These are phyloP conservation scores for Quadroppia sp. DNA, from an alignment of 2,888 invertebrate genomes.

Conservation along the genomic window DNA sequence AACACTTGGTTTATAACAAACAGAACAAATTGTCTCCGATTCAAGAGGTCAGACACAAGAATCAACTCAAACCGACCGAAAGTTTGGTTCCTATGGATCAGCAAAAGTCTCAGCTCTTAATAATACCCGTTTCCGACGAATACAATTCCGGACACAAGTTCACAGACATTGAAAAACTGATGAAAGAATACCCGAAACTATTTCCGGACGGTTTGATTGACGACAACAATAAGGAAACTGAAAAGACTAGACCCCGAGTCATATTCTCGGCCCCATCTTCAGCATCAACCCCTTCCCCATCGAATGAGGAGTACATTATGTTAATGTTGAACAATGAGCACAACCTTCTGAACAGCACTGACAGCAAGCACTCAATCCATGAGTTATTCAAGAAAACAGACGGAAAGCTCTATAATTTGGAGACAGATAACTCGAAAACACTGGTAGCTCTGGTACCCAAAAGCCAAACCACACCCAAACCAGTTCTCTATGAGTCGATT, in stretches of 20 bases:
- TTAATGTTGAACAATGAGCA: slow-evolving; percentile 37
- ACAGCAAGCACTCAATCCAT: background rate
- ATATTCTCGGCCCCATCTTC: slow-evolving; percentile 3
- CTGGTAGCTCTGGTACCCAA: slow-evolving; percentile 35
- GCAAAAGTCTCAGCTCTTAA: slow-evolving; percentile 35
- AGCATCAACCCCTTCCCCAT: background rate
- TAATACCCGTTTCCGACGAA: slow-evolving; percentile 39
- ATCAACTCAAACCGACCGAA: background rate
- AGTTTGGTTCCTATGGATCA: background rate
- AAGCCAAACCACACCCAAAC: slow-evolving; percentile 1
- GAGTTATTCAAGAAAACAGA: slow-evolving; percentile 28
- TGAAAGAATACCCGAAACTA: slow-evolving; percentile 35
- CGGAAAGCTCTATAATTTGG: slow-evolving; percentile 37
- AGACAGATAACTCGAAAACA: slow-evolving; percentile 27
- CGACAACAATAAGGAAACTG: background rate
- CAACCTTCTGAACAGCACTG: background rate
- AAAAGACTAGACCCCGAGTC: slow-evolving; percentile 2
- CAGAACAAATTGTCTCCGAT: background rate
- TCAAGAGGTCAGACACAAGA: background rate
- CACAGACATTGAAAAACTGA: slow-evolving; percentile 13
- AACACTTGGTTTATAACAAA: background rate
- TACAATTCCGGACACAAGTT: slow-evolving; percentile 17
- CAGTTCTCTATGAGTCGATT: background rate
- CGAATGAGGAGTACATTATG: slow-evolving; percentile 39
- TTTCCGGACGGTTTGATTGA: slow-evolving; percentile 14